Evolutionary conservation across 2,797 vertebrate genomes (phyloP).

Genomic region (Parauchenoglanis punctatus): DNA sequence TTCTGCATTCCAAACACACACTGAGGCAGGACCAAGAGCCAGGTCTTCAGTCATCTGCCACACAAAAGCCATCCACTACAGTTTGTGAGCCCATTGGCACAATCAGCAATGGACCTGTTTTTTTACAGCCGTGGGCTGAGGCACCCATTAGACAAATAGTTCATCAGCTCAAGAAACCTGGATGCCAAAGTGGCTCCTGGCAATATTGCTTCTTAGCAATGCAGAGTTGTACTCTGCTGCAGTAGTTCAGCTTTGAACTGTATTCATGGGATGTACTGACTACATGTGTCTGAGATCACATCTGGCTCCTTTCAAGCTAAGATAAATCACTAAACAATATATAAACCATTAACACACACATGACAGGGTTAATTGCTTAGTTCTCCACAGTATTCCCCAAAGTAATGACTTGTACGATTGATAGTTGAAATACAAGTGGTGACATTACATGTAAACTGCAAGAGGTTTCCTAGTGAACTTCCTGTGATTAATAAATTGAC

Average conservation of each 20-base stretch:
- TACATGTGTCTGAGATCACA: conserved; percentile 6
- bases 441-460: not conserved
- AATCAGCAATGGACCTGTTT: conserved; percentile 32
- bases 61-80: conserved; percentile 51
- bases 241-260: conserved; percentile 14
- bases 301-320: not conserved
- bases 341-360: conserved; percentile 4
- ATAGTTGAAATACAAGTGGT: not conserved
- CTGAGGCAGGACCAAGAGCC: conserved; percentile 52
- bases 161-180: conserved; percentile 44
- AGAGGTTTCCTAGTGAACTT: not conserved
- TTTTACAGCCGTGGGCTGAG: conserved; percentile 37
- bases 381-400: conserved; percentile 9
- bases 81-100: conserved; percentile 44
- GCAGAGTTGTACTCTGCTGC: not conserved
- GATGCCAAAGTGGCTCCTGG: conserved; percentile 19
- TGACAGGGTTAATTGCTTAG: conserved; percentile 9
- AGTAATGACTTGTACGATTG: not conserved
- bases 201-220: conserved; percentile 16
- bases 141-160: conserved; percentile 43
- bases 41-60: conserved; percentile 55
- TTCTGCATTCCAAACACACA: conserved; percentile 75
- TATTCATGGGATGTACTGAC: not conserved
- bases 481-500: not conserved
- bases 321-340: conserved; percentile 19